These are phyloP conservation scores for Ageneiosus marmoratus DNA, from an alignment of 2,113 vertebrate species.

Conservation along the genomic window DNA sequence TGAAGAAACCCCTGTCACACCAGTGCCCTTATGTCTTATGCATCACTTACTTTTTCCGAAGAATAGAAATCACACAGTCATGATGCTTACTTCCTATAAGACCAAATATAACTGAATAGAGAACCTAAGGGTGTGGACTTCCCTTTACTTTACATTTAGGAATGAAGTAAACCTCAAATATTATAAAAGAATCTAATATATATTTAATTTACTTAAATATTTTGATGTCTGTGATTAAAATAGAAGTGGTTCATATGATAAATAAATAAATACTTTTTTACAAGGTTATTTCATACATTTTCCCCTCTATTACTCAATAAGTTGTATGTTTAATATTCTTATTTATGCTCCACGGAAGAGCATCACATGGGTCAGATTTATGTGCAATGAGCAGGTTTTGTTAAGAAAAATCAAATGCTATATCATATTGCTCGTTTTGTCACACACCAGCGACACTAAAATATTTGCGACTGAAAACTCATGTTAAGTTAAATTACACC, in stretches of 20 bases:
- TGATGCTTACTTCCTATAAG: slow-evolving; percentile 40
- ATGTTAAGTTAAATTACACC: not conserved
- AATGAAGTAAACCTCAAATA: slow-evolving; percentile 4
- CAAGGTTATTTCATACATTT: not conserved
- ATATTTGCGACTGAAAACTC: not conserved
- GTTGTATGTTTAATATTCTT: not conserved
- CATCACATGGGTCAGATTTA: not conserved
- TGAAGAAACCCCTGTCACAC: not conserved
- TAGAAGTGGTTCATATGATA: not conserved
- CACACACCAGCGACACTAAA: not conserved
- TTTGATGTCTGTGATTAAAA: not conserved
- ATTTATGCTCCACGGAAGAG: not conserved
- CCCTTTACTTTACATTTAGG: slow-evolving; percentile 30
- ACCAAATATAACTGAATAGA: slow-evolving; percentile 15
- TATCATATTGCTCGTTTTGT: not conserved
- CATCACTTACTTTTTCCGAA: slow-evolving; percentile 20
- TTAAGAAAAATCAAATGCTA: not conserved
- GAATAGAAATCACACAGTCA: slow-evolving; percentile 31
- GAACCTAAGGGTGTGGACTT: slow-evolving; percentile 47
- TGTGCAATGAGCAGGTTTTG: not conserved
- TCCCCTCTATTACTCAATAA: not conserved
- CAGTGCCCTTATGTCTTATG: not conserved
- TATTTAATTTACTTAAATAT: not conserved
- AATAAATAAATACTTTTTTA: not conserved
- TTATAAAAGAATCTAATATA: not conserved